These are phyloP conservation scores for Lepidurus packardi DNA, from an alignment of 1,140 invertebrate genomes.

Conservation along the genomic window DNA sequence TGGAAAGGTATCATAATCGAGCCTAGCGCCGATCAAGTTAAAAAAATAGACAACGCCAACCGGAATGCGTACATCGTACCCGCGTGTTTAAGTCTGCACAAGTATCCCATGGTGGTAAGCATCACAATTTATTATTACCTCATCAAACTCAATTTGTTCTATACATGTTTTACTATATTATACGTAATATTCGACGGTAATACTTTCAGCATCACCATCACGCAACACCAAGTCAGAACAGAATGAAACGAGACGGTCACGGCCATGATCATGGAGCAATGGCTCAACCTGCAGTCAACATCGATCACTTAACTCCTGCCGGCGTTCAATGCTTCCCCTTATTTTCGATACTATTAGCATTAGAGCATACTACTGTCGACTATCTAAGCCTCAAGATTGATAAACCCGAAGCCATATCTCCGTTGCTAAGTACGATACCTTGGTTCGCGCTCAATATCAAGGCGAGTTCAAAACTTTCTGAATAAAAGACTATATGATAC, in stretches of 20 bases:
- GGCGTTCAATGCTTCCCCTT: not conserved
- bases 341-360: not conserved
- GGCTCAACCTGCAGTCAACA: not conserved
- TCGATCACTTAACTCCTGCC: not conserved
- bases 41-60: not conserved
- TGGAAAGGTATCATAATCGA: constrained; percentile 2
- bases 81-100: not conserved
- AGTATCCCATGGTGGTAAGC: constrained; percentile 1
- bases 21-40: not conserved
- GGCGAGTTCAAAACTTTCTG: not conserved
- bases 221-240: not conserved
- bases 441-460: not conserved
- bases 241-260: not conserved
- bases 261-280: not conserved
- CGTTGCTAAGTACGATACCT: not conserved
- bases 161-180: not conserved
- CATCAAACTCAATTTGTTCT: not conserved
- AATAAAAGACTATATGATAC: no score
- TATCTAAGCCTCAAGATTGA: not conserved
- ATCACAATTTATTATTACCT: not conserved
- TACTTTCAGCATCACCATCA: not conserved
- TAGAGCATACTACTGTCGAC: not conserved
- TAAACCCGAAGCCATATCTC: not conserved
- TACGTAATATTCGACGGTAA: not conserved
- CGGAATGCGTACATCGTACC: not conserved